Evolutionary conservation across 2,797 vertebrate species (phyloP).

Genomic region (Danionella dracula): DNA sequence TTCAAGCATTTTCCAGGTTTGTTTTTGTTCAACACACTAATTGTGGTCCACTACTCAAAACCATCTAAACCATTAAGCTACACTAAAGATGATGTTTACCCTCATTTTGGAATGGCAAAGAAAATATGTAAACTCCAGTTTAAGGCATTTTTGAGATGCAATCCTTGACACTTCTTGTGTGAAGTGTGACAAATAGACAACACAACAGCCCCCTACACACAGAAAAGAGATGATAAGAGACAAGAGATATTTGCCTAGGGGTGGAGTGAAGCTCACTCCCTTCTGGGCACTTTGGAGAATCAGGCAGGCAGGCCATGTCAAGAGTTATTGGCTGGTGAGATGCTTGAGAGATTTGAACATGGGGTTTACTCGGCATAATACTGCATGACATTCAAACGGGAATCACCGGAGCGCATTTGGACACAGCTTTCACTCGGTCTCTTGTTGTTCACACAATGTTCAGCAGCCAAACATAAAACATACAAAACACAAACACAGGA

Average conservation of each 20-base stretch:
- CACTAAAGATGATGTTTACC: constrained; percentile 33
- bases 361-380: constrained; percentile 49
- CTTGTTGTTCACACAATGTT: constrained; percentile 4
- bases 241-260: constrained; percentile 30
- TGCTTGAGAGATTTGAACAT: constrained; percentile 32
- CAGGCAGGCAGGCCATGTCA: constrained; percentile 50
- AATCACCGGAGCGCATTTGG: constrained; percentile 22
- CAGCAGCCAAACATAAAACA: constrained; percentile 14
- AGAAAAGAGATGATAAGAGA: constrained; percentile 3
- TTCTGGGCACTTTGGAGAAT: constrained; percentile 66
- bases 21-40: constrained; percentile 54
- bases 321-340: constrained; percentile 49
- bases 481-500: not conserved
- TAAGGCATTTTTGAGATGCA: constrained; percentile 67
- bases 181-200: constrained; percentile 42
- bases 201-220: constrained; percentile 29
- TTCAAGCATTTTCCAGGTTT: constrained; percentile 83
- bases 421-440: constrained; percentile 17
- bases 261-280: no score
- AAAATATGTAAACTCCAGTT: constrained; percentile 60
- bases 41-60: constrained; percentile 34
- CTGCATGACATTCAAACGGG: constrained; percentile 56
- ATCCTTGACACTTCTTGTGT: constrained; percentile 48
- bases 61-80: constrained; percentile 32
- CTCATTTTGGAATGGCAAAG: constrained; percentile 48